phyloP scores from a whole-genome alignment of 1,140 invertebrate species.

The Aethina tumida region DNA sequence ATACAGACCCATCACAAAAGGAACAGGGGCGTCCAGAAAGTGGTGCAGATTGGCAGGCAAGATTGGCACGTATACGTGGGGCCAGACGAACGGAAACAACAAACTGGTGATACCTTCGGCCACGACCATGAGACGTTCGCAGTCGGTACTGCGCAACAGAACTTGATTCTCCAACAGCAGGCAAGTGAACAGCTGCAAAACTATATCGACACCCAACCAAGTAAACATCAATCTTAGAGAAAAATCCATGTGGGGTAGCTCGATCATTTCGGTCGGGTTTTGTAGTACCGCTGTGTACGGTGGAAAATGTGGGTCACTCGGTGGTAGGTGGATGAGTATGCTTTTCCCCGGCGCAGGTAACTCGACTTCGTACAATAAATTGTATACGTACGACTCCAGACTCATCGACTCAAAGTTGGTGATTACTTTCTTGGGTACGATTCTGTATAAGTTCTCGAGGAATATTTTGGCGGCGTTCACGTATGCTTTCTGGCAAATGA shows the following conservation, averaged over 20 bases:
- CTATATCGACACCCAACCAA: conserved; percentile 78
- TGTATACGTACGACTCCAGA: conserved; percentile 90
- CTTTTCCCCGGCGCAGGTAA: conserved; percentile 80
- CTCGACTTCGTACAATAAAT: conserved; percentile 81
- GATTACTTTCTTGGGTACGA: conserved; percentile 52
- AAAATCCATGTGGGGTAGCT: conserved; percentile 92
- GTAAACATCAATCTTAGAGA: conserved; percentile 79
- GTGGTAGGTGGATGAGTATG: conserved; percentile 69
- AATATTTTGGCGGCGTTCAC: conserved; percentile 76
- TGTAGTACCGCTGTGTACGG: conserved; percentile 59
- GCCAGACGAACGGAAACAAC: conserved; percentile 93
- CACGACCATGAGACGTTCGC: conserved; percentile 92
- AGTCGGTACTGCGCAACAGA: conserved; percentile 85
- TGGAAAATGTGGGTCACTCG: conserved; percentile 58
- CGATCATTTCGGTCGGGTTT: conserved; percentile 59
- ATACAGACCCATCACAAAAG: conserved; percentile 91
- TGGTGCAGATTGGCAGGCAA: conserved; percentile 89
- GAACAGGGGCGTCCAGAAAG: conserved; percentile 97
- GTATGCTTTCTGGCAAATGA: conserved; percentile 85
- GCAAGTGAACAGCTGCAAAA: conserved; percentile 91
- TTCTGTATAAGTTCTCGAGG: conserved; percentile 79
- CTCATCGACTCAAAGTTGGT: conserved; percentile 59
- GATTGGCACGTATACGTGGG: conserved; percentile 98
- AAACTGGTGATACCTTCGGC: conserved; percentile 87
- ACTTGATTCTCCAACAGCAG: conserved; percentile 95